Conservation (phyloP, 2,888 invertebrate species). For the Phaonia tiefii region DNA sequence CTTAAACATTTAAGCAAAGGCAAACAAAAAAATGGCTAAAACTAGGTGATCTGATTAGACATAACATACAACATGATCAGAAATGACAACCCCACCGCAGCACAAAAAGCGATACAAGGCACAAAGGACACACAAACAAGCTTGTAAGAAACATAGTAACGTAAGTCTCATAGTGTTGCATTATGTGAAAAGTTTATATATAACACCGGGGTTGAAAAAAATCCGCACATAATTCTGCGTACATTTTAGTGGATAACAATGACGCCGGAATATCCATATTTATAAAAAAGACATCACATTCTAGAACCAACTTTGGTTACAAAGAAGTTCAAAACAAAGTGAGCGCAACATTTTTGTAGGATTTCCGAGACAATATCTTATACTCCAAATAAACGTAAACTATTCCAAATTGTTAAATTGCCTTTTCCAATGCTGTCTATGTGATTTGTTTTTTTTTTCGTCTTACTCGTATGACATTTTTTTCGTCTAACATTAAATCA, state of each 20-base stretch:
- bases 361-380: no score
- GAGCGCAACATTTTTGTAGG: no score
- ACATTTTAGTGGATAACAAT: no score
- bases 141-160: constrained; percentile 50
- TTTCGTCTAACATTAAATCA: constrained; percentile 53
- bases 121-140: constrained; percentile 32
- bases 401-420: constrained; percentile 4
- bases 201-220: no score
- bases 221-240: no score
- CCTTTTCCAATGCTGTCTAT: neutral
- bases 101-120: constrained; percentile 1
- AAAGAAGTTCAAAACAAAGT: no score
- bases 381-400: no score
- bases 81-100: constrained; percentile 47
- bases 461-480: constrained; percentile 63
- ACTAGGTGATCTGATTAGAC: constrained; percentile 64
- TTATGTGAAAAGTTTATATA: constrained; percentile 62
- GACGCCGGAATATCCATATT: no score
- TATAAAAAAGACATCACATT: no score
- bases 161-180: neutral
- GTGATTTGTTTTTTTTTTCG: no score
- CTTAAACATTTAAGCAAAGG: constrained; percentile 49
- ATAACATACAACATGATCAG: constrained; percentile 63
- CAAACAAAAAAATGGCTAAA: constrained; percentile 32
- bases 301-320: no score